Conservation (phyloP, 2,888 invertebrate species). For the Eutolmus rufibarbis region DNA sequence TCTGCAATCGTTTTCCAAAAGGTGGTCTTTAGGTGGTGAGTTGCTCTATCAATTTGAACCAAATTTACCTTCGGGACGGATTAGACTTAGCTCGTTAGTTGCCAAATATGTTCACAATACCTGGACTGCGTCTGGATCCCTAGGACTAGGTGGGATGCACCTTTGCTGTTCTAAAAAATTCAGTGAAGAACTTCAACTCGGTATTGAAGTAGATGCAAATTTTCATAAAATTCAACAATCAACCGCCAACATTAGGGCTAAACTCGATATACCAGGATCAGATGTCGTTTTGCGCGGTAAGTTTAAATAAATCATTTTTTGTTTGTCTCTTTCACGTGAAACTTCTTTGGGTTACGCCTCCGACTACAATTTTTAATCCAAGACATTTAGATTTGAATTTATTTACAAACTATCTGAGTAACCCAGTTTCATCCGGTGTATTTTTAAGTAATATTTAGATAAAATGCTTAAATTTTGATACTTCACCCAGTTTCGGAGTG, state of each 20-base stretch:
- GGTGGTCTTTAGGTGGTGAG: constrained; percentile 90
- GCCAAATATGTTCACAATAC: constrained; percentile 69
- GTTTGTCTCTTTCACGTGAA: too few relatives aligned
- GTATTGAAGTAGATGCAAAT: constrained; percentile 94
- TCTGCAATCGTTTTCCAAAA: constrained; percentile 82
- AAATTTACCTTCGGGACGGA: constrained; percentile 86
- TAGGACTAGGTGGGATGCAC: constrained; percentile 83
- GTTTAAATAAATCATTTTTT: too few relatives aligned
- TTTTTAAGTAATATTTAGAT: too few relatives aligned
- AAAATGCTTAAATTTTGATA: too few relatives aligned
- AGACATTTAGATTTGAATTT: too few relatives aligned
- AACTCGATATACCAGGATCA: constrained; percentile 93
- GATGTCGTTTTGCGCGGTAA: constrained; percentile 92
- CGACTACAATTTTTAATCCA: too few relatives aligned
- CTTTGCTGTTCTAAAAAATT: constrained; percentile 94
- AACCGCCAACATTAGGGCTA: constrained; percentile 90
- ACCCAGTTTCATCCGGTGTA: too few relatives aligned
- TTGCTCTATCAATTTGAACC: constrained; percentile 92
- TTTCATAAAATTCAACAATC: constrained; percentile 91
- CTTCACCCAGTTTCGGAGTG: too few relatives aligned
- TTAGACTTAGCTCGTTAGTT: constrained; percentile 85
- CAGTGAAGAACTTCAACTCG: constrained; percentile 87
- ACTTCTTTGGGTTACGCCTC: too few relatives aligned
- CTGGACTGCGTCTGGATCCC: constrained; percentile 74
- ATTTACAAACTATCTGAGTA: too few relatives aligned